Percentiles rank a stretch among this genome's conserved stretches.
Evolutionary conservation across 2,888 invertebrate genomes (phyloP).

Genomic region (Volucella inanis): DNA sequence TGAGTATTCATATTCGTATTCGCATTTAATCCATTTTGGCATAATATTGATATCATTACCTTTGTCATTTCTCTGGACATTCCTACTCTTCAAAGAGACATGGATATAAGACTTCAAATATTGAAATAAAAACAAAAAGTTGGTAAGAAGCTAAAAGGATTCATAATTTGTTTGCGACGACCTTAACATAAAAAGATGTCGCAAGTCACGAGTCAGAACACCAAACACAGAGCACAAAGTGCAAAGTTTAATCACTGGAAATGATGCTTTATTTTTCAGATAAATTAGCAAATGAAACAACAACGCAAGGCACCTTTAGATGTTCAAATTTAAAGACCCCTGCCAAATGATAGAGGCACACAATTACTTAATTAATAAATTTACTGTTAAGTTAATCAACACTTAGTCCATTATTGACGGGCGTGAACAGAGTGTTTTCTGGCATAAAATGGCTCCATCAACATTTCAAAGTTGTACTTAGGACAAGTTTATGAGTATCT

Average conservation of each 20-base stretch:
- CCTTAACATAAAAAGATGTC: slow-evolving; percentile 13
- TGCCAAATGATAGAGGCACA: background rate
- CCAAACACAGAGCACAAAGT: background rate
- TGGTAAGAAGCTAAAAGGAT: background rate
- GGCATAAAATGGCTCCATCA: slow-evolving; percentile 39
- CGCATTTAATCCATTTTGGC: slow-evolving; percentile 12
- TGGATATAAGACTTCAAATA: slow-evolving; percentile 1
- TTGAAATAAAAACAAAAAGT: too few relatives aligned
- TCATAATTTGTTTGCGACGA: slow-evolving; percentile 2
- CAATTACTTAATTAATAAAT: slow-evolving; percentile 32
- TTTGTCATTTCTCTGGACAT: background rate
- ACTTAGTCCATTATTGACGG: slow-evolving; percentile 27
- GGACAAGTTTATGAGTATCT: slow-evolving; percentile 9
- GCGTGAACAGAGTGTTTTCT: slow-evolving; percentile 32
- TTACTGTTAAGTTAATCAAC: slow-evolving; percentile 32
- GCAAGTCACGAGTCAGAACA: background rate
- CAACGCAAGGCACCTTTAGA: background rate
- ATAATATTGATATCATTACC: background rate
- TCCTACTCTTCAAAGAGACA: background rate
- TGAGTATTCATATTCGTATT: background rate
- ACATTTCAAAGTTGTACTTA: slow-evolving; percentile 38
- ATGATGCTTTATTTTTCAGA: slow-evolving; percentile 28
- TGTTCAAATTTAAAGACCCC: background rate
- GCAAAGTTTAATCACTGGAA: slow-evolving; percentile 25
- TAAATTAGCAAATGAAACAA: slow-evolving; percentile 24